These are phyloP conservation scores for Ochropleura leucogaster DNA, from an alignment of 2,888 invertebrate species.

Conservation along the genomic window DNA sequence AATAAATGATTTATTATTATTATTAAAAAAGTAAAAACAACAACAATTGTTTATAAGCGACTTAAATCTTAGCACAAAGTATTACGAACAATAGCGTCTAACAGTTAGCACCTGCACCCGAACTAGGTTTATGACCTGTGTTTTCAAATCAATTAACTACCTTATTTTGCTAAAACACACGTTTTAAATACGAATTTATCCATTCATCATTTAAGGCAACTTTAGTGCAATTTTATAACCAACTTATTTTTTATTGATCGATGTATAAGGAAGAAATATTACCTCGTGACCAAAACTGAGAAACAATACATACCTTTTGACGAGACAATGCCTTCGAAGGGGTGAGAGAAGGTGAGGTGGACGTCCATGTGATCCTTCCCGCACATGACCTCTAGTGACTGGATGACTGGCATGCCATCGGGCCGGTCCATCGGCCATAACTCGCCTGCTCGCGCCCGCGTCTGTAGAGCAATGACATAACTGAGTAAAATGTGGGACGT, in stretches of 20 bases:
- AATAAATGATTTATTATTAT: no score
- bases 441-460: conserved; percentile 91
- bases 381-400: conserved; percentile 98
- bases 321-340: conserved; percentile 98
- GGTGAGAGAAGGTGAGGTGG: conserved; percentile 97
- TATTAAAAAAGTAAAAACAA: no score
- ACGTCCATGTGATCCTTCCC: conserved; percentile 99
- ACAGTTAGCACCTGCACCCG: no score
- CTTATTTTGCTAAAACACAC: background rate
- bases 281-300: conserved; percentile 19
- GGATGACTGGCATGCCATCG: conserved; percentile 97
- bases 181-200: background rate
- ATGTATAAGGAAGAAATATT: background rate
- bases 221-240: background rate
- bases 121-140: no score
- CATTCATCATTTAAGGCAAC: background rate
- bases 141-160: background rate
- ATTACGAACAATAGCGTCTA: no score
- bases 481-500: conserved; percentile 28
- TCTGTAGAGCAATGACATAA: conserved; percentile 73
- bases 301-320: conserved; percentile 92
- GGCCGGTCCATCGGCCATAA: conserved; percentile 97
- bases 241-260: background rate
- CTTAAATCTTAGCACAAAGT: no score
- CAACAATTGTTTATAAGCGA: no score